phyloP scores from a whole-genome alignment of 2,888 invertebrate genomes.

The Crossocerus cetratus region DNA sequence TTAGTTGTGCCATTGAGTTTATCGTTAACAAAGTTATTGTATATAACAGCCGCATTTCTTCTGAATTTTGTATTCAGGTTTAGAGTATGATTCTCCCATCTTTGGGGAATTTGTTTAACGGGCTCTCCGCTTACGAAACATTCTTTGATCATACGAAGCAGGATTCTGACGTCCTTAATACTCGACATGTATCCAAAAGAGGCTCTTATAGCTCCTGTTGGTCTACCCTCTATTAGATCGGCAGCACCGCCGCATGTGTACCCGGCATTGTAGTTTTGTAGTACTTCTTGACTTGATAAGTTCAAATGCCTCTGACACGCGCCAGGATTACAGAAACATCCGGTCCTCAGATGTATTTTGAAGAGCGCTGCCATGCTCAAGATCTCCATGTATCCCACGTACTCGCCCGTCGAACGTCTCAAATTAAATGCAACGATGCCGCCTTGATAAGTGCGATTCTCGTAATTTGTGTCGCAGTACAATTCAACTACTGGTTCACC shows the following conservation, averaged over 20 bases:
- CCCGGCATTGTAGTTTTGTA: conserved; percentile 89
- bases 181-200: conserved; percentile 96
- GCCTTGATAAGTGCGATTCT: conserved; percentile 84
- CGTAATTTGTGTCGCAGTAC: conserved; percentile 86
- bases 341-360: conserved; percentile 91
- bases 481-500: conserved; percentile 83
- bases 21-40: neutral
- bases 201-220: conserved; percentile 94
- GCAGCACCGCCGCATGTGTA: conserved; percentile 94
- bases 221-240: conserved; percentile 90
- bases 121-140: conserved; percentile 83
- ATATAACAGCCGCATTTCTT: conserved; percentile 6
- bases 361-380: conserved; percentile 92
- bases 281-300: conserved; percentile 84
- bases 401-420: conserved; percentile 85
- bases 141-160: conserved; percentile 85
- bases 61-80: conserved; percentile 33
- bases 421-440: conserved; percentile 94
- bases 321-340: conserved; percentile 98
- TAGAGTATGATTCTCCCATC: conserved; percentile 60
- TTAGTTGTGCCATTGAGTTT: conserved; percentile 10
- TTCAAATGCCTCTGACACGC: conserved; percentile 91
- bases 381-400: conserved; percentile 94
- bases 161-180: conserved; percentile 83
- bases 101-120: conserved; percentile 70